These are phyloP conservation scores for Astropecten irregularis DNA, from an alignment of 53 echinoderm and acorn worm species.

Conservation along the genomic window DNA sequence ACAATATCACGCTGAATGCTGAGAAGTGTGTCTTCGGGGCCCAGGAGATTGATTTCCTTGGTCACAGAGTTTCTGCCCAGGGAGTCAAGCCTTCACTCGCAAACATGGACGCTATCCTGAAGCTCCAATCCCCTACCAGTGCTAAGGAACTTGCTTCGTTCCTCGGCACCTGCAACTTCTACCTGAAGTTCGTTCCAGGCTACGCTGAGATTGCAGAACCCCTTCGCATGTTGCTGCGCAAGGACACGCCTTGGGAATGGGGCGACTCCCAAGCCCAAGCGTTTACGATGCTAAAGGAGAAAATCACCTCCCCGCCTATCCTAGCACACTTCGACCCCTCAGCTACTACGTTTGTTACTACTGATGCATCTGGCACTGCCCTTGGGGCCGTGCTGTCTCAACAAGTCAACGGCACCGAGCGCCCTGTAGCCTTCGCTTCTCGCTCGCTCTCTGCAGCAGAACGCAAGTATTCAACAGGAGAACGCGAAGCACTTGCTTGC, in stretches of 20 bases:
- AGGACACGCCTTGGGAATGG: slow-evolving; percentile 47
- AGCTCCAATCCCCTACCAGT: slow-evolving; percentile 43
- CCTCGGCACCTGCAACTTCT: slow-evolving; percentile 58
- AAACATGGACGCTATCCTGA: slow-evolving; percentile 43
- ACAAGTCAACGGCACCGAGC: slow-evolving; percentile 28
- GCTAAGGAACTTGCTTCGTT: slow-evolving; percentile 57
- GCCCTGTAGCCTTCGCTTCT: slow-evolving; percentile 60
- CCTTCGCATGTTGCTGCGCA: slow-evolving; percentile 40
- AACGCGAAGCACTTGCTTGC: slow-evolving; percentile 61
- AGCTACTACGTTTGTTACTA: slow-evolving; percentile 31
- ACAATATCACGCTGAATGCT: slow-evolving; percentile 28
- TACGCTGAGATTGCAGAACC: slow-evolving; percentile 63
- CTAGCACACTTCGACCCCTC: slow-evolving; percentile 53
- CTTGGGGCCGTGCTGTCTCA: slow-evolving; percentile 58
- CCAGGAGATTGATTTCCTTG: slow-evolving; percentile 36
- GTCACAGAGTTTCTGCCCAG: slow-evolving; percentile 36
- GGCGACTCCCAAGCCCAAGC: background rate
- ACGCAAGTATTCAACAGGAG: slow-evolving; percentile 52
- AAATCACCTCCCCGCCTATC: slow-evolving; percentile 44
- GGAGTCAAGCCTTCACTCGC: slow-evolving; percentile 32
- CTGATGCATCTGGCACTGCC: slow-evolving; percentile 52
- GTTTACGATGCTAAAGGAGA: slow-evolving; percentile 40
- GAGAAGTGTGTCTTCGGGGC: slow-evolving; percentile 51
- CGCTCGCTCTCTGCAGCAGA: slow-evolving; percentile 46
- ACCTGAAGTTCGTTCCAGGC: slow-evolving; percentile 49